Base-by-base conservation (phyloP, 2,113 vertebrate species). In the Phaethon lepturus region DNA sequence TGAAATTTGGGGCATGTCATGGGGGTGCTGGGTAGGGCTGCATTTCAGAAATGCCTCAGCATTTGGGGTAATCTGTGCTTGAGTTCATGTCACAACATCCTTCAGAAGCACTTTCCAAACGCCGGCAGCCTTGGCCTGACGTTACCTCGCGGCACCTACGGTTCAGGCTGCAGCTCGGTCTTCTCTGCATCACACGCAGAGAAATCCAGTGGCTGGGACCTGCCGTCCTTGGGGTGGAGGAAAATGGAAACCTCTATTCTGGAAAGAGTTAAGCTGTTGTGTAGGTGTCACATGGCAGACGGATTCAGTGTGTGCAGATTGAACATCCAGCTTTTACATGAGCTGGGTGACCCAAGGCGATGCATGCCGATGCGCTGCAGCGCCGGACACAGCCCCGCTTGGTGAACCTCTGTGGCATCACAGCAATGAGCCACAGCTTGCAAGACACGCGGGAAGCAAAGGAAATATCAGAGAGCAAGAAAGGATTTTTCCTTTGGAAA, bases 391-490 rank as follows among this genome's bases (percentile, higher is more conserved):
- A n/a, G 47, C 29, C 49, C 28, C 1, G 6, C 59, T 63, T 17
- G 42, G 23, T 18, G 76, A 75, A 47, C 56, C 5, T 42, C 86
- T 81, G 49, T 1, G 0, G 55, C 75, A 56, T 11, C 63, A 81
- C 73, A 92, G 68, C 45, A 73, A 90, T 4, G 60, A 94, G 53
- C 38, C 29, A 4, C 45, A 10, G 24, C 40, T 67, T 24, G 24
- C 1, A 0, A 50, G 31, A 78, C 14, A 29, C 0, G 0, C 25
- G 40, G 56, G 72, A 75, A 90, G 62, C 45, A 45, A 40, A 58
- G 76, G 67, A 73, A 69, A 55, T 31, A 19, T 23, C 64, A 55
- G 26, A 76, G 77, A 64, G 49, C 63, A 84, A 58, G 86, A 81
- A 80, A 67, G 59, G 59, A 60, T 80, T 90, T 45, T 59, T 90